A percentile compares a stretch with the other conserved stretches of the same genome.
Conservation (phyloP, 2,888 invertebrate species). For the Lymantria monacha region DNA sequence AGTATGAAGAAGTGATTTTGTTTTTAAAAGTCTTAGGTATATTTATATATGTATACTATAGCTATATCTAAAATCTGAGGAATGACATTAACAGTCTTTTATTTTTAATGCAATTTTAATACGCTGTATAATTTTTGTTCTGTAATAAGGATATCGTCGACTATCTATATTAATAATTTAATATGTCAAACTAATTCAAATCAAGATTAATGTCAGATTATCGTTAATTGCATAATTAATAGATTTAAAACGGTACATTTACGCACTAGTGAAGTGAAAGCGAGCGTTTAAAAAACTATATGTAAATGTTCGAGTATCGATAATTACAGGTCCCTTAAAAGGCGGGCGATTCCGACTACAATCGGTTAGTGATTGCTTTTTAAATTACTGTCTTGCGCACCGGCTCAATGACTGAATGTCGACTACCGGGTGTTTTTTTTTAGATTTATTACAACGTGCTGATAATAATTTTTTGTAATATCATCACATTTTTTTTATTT, state of each 20-base stretch:
- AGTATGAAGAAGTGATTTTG: too few species aligned
- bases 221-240: slow-evolving; percentile 19
- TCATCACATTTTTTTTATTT: too few species aligned
- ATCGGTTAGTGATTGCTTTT: slow-evolving; percentile 70
- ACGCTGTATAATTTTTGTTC: too few species aligned
- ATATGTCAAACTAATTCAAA: slow-evolving; percentile 9
- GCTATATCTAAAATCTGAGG: too few species aligned
- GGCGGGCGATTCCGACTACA: slow-evolving; percentile 62
- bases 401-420: slow-evolving; percentile 40
- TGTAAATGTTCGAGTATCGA: slow-evolving; percentile 64
- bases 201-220: slow-evolving; percentile 19
- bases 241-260: slow-evolving; percentile 27
- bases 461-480: slow-evolving; percentile 5
- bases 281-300: slow-evolving; percentile 49
- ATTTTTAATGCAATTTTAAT: too few species aligned
- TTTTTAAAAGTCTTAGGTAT: too few species aligned
- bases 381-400: slow-evolving; percentile 60
- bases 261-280: slow-evolving; percentile 59
- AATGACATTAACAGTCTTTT: too few species aligned
- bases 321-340: slow-evolving; percentile 71
- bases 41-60: too few species aligned
- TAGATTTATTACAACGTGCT: slow-evolving; percentile 47
- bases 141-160: too few species aligned
- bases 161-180: too few species aligned
- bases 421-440: slow-evolving; percentile 55